Percentiles rank a stretch among this genome's conserved stretches.
These are phyloP conservation scores for Potamarius usumacintae DNA, from an alignment of 2,113 vertebrate genomes.

Conservation along the genomic window DNA sequence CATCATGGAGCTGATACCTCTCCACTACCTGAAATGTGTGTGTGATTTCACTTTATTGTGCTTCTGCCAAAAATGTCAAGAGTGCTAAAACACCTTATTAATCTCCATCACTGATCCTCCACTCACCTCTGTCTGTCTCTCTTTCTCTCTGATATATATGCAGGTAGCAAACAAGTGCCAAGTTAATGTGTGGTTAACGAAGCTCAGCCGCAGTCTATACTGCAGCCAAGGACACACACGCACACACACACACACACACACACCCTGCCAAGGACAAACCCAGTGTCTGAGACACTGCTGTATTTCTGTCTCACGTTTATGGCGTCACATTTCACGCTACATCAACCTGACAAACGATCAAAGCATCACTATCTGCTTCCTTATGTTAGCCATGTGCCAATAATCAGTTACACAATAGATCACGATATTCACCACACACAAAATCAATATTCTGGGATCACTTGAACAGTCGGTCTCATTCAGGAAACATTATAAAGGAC, in stretches of 20 bases:
- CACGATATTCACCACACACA: neutral
- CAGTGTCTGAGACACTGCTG: neutral
- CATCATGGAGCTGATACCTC: neutral
- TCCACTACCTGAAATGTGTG: neutral
- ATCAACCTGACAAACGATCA: constrained; percentile 45
- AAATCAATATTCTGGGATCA: neutral
- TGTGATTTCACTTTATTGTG: neutral
- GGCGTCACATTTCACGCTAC: constrained; percentile 32
- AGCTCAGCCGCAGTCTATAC: constrained; percentile 14
- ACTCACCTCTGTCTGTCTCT: neutral
- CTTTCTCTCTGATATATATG: constrained; percentile 13
- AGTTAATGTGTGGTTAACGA: constrained; percentile 43
- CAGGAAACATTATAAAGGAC: neutral
- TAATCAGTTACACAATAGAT: neutral
- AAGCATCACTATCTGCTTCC: neutral
- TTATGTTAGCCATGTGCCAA: neutral
- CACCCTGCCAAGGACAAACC: constrained; percentile 32
- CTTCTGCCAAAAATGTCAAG: neutral
- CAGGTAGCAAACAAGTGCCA: constrained; percentile 15
- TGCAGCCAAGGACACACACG: constrained; percentile 22
- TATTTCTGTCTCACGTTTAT: constrained; percentile 44
- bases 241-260: constrained; percentile 3
- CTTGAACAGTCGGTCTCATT: neutral
- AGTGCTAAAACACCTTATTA: constrained; percentile 4
- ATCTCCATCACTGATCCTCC: constrained; percentile 15